Evolutionary conservation across 2,888 invertebrate genomes (phyloP).

Genomic region (Cerastoderma edule): DNA sequence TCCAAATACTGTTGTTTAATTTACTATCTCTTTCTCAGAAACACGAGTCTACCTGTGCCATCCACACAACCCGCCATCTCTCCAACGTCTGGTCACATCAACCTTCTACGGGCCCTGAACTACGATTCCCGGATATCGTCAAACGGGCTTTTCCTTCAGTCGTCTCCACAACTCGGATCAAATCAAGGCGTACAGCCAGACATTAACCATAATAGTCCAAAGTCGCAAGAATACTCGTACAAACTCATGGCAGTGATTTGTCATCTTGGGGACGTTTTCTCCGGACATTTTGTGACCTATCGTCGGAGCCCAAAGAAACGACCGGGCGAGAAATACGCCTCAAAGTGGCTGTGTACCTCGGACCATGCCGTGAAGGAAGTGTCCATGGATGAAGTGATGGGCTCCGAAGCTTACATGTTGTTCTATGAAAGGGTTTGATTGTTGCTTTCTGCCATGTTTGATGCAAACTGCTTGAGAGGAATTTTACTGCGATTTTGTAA

Average conservation of each 20-base stretch:
- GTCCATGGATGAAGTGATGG: constrained; percentile 91
- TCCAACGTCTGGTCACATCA: constrained; percentile 75
- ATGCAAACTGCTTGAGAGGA: too few relatives aligned
- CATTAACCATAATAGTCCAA: constrained; percentile 68
- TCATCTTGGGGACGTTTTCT: constrained; percentile 94
- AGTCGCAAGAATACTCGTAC: constrained; percentile 87
- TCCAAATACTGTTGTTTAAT: not conserved
- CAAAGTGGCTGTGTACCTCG: constrained; percentile 93
- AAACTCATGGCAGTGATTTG: constrained; percentile 93
- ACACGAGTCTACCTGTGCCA: constrained; percentile 44
- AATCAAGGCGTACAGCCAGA: constrained; percentile 81
- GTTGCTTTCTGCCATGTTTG: not conserved
- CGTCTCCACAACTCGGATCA: constrained; percentile 43
- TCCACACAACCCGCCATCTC: constrained; percentile 26
- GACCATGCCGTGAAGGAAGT: constrained; percentile 93
- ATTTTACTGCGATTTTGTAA: too few relatives aligned
- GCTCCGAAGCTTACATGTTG: constrained; percentile 94
- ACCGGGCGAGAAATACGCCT: constrained; percentile 70
- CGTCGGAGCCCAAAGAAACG: constrained; percentile 86
- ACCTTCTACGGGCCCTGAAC: constrained; percentile 80
- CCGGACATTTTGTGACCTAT: constrained; percentile 98
- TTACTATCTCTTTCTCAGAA: constrained; percentile 30
- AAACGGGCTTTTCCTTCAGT: constrained; percentile 73
- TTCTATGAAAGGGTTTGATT: constrained; percentile 89
- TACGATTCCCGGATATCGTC: constrained; percentile 76